Base-by-base conservation (phyloP, 2,797 vertebrate species). In the Arrhamphus sclerolepis region DNA sequence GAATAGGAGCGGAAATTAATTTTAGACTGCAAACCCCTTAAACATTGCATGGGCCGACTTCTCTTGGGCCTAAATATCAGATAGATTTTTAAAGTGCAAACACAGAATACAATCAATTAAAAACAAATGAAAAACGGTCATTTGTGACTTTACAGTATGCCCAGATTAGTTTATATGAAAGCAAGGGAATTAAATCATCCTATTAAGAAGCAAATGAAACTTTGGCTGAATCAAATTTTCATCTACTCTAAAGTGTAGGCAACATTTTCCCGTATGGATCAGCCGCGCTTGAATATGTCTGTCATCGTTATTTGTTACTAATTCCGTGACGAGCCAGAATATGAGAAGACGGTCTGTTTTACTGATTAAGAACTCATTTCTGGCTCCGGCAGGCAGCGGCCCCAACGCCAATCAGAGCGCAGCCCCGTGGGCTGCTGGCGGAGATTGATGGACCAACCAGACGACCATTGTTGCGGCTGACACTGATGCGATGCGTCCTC, bases 381-480 rank as follows among this genome's bases (percentile, higher is more conserved):
- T 49, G 64, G 11, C 49, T 10, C 64, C 56, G 73, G 65, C 80
- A 63, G 75, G 66, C 73, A 49, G 57, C 26, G 26, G 38, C 50
- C 68, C 61, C 50, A 52, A 78, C 81, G 74, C 85, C 87, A 84
- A 75, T 86, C 80, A 69, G 71, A 78, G 69, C 55, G 65, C 76
- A 66, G 82, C 57, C 16, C 61, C 9, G 63, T 54, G 42, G 20
- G 66, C 65, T 46, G 57, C 57, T 38, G 81, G 40, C 44, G 75
- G 62, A 83, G 87, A 89, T 83, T 90, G 87, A 90, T 89, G 88
- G 85, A 84, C 56, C 89, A 75, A 88, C 80, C 85, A 87, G 85
- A 87, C 80, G 52, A 70, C 79, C 71, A 81, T 92, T 90, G 88
- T 90, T 84, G 61, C 56, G 3, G 44, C 31, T 89, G 89, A 89